Base-by-base conservation (phyloP, 2,113 vertebrate genomes). In the Tringa solitaria region DNA sequence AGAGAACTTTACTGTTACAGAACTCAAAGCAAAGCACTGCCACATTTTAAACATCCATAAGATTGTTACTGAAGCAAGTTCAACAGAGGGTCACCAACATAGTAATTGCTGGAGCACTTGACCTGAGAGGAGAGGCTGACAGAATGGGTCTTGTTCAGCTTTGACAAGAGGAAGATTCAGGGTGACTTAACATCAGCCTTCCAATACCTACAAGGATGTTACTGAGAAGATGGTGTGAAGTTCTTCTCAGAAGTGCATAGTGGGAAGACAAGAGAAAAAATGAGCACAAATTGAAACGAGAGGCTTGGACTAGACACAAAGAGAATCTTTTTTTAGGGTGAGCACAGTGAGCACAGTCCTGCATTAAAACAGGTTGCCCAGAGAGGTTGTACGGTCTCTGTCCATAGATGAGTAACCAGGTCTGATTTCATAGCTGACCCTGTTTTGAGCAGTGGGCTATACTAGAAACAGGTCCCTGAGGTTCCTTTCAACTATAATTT, bases 191-290 rank as follows among this genome's bases (percentile, higher is more conserved):
- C 14, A 15, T 56, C 53, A 72, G 28, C 48, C 11, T 91, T 79
- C n/a, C 35, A 82, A 3, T 16, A 35, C 23, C 10, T 64, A 1
- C 2, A 4, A 79, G 60, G 30, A 50, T 0, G 2, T 28, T 43
- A 20, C 20, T 77, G 67, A 89, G 48, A 53, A 53, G 48, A 45
- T 28, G 22, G 27, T 20, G 10, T 84, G 68, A 57, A 28, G 64
- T 78, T 10, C 72, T 72, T 72, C 64, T 81, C 26, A 32, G 53
- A 64, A 72, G 33, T 35, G 10, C 4, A 0, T 17, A 63, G 48
- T 17, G 33, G 43, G 9, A 68, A 14, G 23, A 43, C 64, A 18
- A 89, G 74, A 13, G 22, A 70, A 84, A 51, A 14, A 56, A 8
- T 9, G 6, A 39, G 27, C 27, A 65, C 27, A 75, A 27, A 33